phyloP scores from a whole-genome alignment of 1,140 invertebrate genomes.

The Macrobrachium nipponense region DNA sequence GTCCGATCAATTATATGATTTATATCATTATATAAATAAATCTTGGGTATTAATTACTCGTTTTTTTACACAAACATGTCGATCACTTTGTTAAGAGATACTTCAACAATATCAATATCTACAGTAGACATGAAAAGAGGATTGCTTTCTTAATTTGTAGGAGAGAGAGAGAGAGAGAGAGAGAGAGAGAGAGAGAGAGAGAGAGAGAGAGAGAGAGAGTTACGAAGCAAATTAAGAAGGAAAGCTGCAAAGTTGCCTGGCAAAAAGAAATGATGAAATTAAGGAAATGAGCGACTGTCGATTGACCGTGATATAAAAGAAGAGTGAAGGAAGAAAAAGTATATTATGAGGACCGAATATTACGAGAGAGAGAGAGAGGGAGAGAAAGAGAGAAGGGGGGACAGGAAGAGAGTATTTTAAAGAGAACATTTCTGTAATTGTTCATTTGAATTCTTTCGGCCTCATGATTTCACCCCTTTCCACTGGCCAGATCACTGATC shows the following conservation, averaged over 20 bases:
- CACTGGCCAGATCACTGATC: too few species aligned
- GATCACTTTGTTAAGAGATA: too few species aligned
- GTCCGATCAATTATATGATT: too few species aligned
- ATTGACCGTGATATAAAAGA: neutral
- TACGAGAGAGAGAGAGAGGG: neutral
- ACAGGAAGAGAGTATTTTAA: neutral
- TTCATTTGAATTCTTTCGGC: too few species aligned
- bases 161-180: conserved; percentile 4
- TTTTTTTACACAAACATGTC: too few species aligned
- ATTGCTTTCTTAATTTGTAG: too few species aligned
- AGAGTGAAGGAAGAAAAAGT: neutral
- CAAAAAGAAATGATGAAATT: neutral
- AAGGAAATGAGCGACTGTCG: neutral
- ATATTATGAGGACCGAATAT: neutral
- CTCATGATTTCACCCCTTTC: too few species aligned
- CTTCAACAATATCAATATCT: neutral
- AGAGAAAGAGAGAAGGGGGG: neutral
- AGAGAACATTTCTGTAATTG: neutral
- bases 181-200: neutral
- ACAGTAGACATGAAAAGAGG: neutral
- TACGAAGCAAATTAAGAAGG: neutral
- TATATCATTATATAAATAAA: too few species aligned
- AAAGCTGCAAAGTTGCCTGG: neutral
- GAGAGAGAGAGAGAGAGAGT: neutral
- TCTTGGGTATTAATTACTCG: too few species aligned